phyloP scores from a whole-genome alignment of 2,797 vertebrate genomes.

The Dryobates pubescens region DNA sequence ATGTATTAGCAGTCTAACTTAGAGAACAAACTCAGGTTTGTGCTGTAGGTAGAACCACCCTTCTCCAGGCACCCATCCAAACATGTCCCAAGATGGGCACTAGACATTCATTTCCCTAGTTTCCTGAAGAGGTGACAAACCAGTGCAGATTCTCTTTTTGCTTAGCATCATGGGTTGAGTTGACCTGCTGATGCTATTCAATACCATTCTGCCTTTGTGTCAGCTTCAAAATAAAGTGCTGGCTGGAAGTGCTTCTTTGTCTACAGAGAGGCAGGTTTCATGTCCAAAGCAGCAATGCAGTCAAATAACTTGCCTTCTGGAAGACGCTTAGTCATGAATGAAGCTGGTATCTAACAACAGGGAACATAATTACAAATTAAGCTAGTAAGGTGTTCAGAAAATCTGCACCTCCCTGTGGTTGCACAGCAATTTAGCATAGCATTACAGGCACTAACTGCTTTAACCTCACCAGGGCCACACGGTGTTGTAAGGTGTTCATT shows the following conservation, averaged over 20 bases:
- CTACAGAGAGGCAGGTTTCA: neutral
- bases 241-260: neutral
- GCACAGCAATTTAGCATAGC: neutral
- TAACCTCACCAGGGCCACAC: neutral
- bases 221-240: too few relatives aligned
- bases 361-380: neutral
- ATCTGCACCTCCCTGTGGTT: neutral
- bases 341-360: neutral
- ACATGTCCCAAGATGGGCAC: neutral
- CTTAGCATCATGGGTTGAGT: neutral
- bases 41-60: neutral
- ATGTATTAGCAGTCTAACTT: neutral
- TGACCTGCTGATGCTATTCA: too few relatives aligned
- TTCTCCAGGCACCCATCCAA: neutral
- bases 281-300: neutral
- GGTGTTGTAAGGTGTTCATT: neutral
- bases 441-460: neutral
- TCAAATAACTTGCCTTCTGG: neutral
- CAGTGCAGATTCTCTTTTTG: neutral
- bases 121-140: constrained; percentile 3
- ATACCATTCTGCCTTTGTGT: too few relatives aligned
- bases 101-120: neutral
- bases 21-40: neutral
- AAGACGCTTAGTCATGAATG: neutral
- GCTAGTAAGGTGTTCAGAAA: neutral